Evolutionary conservation across 2,888 invertebrate species (phyloP).

Genomic region (Petrolisthes manimaculis): DNA sequence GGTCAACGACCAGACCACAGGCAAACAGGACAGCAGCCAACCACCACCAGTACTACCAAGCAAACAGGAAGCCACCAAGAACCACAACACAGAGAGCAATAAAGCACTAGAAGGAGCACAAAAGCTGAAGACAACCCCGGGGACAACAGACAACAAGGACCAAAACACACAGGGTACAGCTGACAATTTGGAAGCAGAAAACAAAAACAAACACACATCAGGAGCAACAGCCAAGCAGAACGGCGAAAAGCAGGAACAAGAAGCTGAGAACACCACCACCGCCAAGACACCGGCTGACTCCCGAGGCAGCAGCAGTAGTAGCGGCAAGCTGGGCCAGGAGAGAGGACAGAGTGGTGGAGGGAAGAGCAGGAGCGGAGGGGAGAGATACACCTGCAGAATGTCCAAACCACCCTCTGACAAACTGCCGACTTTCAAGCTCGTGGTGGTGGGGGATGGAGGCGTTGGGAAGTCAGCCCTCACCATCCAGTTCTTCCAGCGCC

Average conservation of each 20-base stretch:
- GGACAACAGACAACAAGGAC: too few relatives aligned
- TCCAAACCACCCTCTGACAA: conserved; percentile 70
- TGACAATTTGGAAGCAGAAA: too few relatives aligned
- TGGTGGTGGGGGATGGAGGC: conserved; percentile 94
- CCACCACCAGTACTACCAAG: too few relatives aligned
- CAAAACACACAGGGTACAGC: too few relatives aligned
- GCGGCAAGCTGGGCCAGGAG: neutral
- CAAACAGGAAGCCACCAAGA: neutral
- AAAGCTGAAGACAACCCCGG: too few relatives aligned
- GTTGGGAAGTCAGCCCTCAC: conserved; percentile 96
- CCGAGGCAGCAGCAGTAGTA: conserved; percentile 25
- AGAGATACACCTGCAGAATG: conserved; percentile 66
- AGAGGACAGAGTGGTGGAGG: neutral
- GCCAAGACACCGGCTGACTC: conserved; percentile 35
- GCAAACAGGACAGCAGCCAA: too few relatives aligned
- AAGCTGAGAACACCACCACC: conserved; percentile 29
- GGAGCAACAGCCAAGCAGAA: neutral
- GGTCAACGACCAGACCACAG: too few relatives aligned
- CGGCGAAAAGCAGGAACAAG: neutral
- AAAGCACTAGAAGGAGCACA: neutral
- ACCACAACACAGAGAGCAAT: neutral
- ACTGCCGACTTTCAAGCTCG: conserved; percentile 81
- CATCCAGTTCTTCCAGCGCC: conserved; percentile 95
- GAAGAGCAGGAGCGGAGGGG: conserved; percentile 6
- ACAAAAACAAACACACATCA: neutral